Evolutionary conservation across 2,888 invertebrate genomes (phyloP).

Genomic region (Catonia carolina): DNA sequence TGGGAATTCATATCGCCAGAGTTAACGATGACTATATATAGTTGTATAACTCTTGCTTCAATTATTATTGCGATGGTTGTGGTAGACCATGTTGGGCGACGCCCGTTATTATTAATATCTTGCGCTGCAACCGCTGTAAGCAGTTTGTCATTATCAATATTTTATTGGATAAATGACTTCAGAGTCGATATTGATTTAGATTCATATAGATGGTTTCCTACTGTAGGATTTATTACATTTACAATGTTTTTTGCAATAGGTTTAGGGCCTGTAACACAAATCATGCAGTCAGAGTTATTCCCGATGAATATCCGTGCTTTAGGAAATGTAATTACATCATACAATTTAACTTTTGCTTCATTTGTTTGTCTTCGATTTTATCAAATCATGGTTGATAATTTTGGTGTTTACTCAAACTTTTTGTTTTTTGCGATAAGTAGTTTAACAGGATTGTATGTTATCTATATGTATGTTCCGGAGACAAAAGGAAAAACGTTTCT

Average conservation of each 20-base stretch:
- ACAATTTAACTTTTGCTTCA: neutral
- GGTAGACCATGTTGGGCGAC: neutral
- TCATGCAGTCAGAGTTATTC: neutral
- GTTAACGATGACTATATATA: neutral
- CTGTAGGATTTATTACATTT: neutral
- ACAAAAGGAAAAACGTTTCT: constrained; percentile 7
- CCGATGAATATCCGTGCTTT: neutral
- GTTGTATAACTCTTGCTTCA: neutral
- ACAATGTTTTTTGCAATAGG: neutral
- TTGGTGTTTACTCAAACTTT: neutral
- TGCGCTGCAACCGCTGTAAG: neutral
- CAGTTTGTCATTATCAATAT: neutral
- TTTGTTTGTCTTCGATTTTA: constrained; percentile 2
- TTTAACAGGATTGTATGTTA: neutral
- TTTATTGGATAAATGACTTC: neutral
- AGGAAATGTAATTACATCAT: neutral
- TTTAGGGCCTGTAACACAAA: neutral
- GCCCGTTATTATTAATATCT: neutral
- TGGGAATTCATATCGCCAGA: neutral
- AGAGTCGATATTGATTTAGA: neutral
- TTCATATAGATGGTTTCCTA: neutral
- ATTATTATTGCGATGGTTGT: neutral
- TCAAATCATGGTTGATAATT: neutral
- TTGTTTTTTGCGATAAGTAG: neutral
- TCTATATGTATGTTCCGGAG: neutral